Percentiles rank a stretch among this genome's conserved stretches.
These are phyloP conservation scores for Oenanthe oenanthe DNA, from an alignment of 2,113 vertebrate species.

Conservation along the genomic window DNA sequence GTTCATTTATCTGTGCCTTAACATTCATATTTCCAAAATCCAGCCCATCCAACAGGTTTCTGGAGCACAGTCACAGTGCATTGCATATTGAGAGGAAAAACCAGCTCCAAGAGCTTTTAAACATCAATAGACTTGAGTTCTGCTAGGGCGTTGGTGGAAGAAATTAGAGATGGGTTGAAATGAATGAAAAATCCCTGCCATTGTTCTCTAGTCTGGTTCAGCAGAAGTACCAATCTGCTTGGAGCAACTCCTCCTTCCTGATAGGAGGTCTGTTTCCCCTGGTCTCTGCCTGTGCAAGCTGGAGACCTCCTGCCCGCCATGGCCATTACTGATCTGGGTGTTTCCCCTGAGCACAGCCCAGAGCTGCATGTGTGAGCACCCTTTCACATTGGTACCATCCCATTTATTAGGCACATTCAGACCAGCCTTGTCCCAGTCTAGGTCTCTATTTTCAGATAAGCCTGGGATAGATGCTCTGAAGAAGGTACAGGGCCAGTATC, in stretches of 20 bases:
- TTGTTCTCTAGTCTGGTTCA: neutral
- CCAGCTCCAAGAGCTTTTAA: neutral
- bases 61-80: neutral
- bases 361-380: neutral
- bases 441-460: neutral
- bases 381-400: neutral
- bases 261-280: neutral
- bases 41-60: constrained; percentile 43
- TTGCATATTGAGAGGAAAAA: constrained; percentile 5
- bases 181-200: neutral
- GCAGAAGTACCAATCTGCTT: neutral
- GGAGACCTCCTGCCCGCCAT: neutral
- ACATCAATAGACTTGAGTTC: neutral
- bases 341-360: neutral
- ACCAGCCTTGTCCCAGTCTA: neutral
- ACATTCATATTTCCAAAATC: constrained; percentile 18
- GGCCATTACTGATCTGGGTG: fast-evolving
- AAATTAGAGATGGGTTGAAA: neutral
- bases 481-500: neutral
- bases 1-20: constrained; percentile 13
- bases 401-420: neutral
- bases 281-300: neutral
- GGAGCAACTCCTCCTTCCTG: neutral
- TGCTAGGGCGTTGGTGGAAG: neutral
- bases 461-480: neutral